These are phyloP conservation scores for Caenorhabditis remanei DNA, from an alignment of 1,140 invertebrate genomes.

Conservation along the genomic window DNA sequence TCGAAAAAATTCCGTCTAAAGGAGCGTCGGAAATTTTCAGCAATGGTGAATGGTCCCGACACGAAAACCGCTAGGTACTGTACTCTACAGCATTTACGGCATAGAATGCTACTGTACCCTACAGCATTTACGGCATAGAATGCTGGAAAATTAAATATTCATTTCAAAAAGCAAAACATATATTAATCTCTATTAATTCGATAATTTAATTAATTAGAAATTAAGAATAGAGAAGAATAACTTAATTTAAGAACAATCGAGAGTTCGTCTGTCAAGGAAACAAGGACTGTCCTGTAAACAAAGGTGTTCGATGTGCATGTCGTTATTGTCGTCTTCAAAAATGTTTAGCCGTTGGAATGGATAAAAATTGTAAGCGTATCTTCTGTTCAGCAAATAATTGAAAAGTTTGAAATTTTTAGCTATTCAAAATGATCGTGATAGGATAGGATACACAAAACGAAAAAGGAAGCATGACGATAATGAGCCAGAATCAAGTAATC, in stretches of 20 bases:
- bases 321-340: slow-evolving; percentile 73
- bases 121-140: no score
- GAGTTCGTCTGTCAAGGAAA: slow-evolving; percentile 75
- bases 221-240: not conserved
- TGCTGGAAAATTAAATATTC: not conserved
- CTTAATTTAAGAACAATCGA: slow-evolving; percentile 75
- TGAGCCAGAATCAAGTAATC: not conserved
- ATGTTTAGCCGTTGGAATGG: slow-evolving; percentile 76
- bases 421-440: slow-evolving; percentile 76
- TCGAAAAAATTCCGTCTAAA: no score
- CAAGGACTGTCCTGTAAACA: slow-evolving; percentile 75
- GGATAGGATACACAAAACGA: slow-evolving; percentile 77
- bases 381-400: no score
- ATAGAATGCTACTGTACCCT: no score
- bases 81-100: no score
- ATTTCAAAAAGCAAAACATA: not conserved
- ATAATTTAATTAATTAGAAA: not conserved
- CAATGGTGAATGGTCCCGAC: no score
- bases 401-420: slow-evolving; percentile 67
- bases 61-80: no score
- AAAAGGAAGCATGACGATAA: slow-evolving; percentile 65
- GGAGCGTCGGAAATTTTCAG: no score
- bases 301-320: slow-evolving; percentile 77
- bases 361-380: slow-evolving; percentile 68
- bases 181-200: not conserved